A percentile compares a stretch with the other conserved stretches of the same genome.
Conservation (phyloP, 2,113 vertebrate species). For the Tragulus kanchil region DNA sequence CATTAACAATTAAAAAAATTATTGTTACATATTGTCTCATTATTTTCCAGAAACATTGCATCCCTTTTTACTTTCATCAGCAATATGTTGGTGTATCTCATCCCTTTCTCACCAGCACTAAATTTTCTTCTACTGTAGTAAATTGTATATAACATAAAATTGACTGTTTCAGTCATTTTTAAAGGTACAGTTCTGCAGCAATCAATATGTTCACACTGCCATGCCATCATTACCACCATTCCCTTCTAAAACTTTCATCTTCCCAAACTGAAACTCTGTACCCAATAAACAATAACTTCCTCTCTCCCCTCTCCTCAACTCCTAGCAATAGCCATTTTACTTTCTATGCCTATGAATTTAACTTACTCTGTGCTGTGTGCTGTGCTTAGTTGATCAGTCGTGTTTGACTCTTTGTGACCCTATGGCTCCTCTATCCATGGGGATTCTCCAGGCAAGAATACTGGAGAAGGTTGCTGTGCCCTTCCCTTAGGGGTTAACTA, state of each 20-base stretch:
- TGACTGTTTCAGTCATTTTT: not conserved
- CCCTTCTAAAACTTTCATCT: not conserved
- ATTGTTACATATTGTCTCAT: not conserved
- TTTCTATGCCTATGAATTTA: not conserved
- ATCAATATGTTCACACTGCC: not conserved
- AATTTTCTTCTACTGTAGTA: not conserved
- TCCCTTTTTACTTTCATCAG: not conserved
- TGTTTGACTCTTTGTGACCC: no score
- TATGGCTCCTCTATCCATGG: no score
- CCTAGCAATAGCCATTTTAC: not conserved
- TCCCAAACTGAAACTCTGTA: not conserved
- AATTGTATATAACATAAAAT: not conserved
- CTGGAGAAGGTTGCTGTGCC: no score
- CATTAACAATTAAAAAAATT: slow-evolving; percentile 3
- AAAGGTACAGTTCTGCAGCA: not conserved
- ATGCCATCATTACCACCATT: not conserved
- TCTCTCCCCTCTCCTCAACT: not conserved
- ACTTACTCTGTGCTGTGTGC: no score
- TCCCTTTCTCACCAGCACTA: not conserved
- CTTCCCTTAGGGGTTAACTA: no score
- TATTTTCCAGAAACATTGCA: not conserved
- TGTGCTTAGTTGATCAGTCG: no score
- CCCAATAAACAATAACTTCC: not conserved
- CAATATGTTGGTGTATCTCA: not conserved
- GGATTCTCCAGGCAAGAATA: no score